Evolutionary conservation across 2,113 vertebrate genomes (phyloP).

Genomic region (Sylvia atricapilla): DNA sequence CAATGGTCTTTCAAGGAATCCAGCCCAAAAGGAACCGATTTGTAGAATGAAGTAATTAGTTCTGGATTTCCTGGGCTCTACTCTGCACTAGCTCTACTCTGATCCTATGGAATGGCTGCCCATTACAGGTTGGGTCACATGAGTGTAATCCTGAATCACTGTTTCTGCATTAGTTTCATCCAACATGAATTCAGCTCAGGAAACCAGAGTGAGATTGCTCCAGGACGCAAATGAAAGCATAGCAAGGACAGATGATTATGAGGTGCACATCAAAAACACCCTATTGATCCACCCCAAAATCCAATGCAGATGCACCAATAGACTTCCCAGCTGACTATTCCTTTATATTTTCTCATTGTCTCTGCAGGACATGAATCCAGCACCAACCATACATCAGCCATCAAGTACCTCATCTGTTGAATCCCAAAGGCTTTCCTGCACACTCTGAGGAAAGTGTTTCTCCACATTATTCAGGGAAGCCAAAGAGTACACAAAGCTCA

Average conservation of each 20-base stretch:
- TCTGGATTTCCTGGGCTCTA: neutral
- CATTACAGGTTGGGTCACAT: neutral
- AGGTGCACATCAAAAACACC: neutral
- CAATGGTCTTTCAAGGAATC: neutral
- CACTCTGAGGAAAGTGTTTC: neutral
- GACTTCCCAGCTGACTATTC: neutral
- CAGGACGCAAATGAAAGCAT: neutral
- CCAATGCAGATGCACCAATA: neutral
- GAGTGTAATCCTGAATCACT: neutral
- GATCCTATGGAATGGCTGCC: neutral
- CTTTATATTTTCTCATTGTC: neutral
- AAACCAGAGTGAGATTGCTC: neutral
- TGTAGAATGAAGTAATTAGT: neutral
- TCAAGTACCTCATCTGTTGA: neutral
- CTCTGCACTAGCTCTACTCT: neutral
- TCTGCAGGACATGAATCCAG: neutral
- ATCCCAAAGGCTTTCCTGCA: neutral
- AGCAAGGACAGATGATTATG: neutral
- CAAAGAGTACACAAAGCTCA: neutral
- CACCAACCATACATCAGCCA: neutral
- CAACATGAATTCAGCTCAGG: neutral
- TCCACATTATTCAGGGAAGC: neutral
- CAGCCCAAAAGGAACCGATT: neutral
- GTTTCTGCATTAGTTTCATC: neutral
- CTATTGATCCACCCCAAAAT: neutral